A percentile compares a stretch with the other conserved stretches of the same genome.
Conservation (phyloP, 2,888 invertebrate genomes). For the Drepana falcataria region DNA sequence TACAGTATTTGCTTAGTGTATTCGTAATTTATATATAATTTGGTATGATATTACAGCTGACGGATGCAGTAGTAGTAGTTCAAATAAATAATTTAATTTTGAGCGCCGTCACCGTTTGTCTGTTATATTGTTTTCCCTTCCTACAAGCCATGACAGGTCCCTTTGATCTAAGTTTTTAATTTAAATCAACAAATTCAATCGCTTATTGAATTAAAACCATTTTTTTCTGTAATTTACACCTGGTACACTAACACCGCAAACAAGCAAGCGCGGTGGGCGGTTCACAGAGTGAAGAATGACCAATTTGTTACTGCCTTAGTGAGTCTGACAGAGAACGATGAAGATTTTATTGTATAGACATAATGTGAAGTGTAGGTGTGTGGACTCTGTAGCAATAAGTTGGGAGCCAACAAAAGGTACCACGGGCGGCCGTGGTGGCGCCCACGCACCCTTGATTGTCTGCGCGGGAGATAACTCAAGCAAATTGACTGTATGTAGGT, state of each 20-base stretch:
- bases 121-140: too few species aligned
- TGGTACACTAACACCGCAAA: constrained; percentile 14
- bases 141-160: too few species aligned
- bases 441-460: constrained; percentile 55
- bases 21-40: too few species aligned
- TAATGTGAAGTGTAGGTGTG: constrained; percentile 50
- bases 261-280: constrained; percentile 38
- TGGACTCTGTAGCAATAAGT: constrained; percentile 53
- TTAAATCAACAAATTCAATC: too few species aligned
- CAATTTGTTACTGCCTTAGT: constrained; percentile 64
- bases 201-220: too few species aligned
- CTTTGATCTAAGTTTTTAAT: too few species aligned
- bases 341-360: constrained; percentile 60
- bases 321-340: constrained; percentile 49
- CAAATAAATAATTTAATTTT: too few species aligned
- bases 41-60: too few species aligned
- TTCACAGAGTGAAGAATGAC: constrained; percentile 54
- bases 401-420: constrained; percentile 52
- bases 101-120: too few species aligned
- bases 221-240: background rate
- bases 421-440: constrained; percentile 23
- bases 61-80: too few species aligned
- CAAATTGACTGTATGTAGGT: constrained; percentile 19
- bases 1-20: too few species aligned
- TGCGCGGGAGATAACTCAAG: constrained; percentile 42